Evolutionary conservation across 2,888 invertebrate species (phyloP), one percentile per base, ranked within the genome.

Genomic region (Hemicrepidius hirtus): DNA sequence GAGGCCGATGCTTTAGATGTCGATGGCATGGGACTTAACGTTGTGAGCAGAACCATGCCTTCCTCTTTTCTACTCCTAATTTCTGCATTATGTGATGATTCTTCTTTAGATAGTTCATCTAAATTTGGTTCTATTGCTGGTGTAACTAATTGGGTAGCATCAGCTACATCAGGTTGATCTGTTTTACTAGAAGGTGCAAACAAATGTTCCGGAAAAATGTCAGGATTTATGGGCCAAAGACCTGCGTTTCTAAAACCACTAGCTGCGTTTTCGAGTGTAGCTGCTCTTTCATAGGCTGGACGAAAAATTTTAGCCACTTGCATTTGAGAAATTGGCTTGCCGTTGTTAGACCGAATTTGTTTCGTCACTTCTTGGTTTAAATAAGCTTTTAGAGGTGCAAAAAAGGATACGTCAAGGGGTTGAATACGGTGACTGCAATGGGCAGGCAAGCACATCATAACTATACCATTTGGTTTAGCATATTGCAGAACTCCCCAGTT

Each of bases 401-500:
- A 69, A 18, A 50, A 32, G 7, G 32, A 32, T 32, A 9, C 32
- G 7, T 32, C 32, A 5, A 32, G 32, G 9, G 32, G 32, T 9
- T 32, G 32, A 32, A 32, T 32, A 32, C 32, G 32, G 9, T 32
- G 32, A 32, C 32, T 32, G 9, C 32, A 32, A 32, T 32, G 32
- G 9, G 32, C 32, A 9, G 32, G 32, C 9, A 32, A 32, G 32
- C 32, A 32, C 32, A 32, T 1, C 32, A 32, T 5, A 9, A 32
- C 32, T 32, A 32, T 32, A 32, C 32, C 32, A 6, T 32, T 32
- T 2, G 4, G 80, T 74, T 82, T 82, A 35, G 83, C 83, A 70
- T 55, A 55, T n/a, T 6, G 6, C 9, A 55, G 1, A n/a, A 35
- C 49, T 21, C 1, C 12, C 6, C 6, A 78, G 76, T 63, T 82